Evolutionary conservation across 2,113 vertebrate genomes (phyloP), one percentile per base, ranked within the genome.

Genomic region (Oxyruncus cristatus): DNA sequence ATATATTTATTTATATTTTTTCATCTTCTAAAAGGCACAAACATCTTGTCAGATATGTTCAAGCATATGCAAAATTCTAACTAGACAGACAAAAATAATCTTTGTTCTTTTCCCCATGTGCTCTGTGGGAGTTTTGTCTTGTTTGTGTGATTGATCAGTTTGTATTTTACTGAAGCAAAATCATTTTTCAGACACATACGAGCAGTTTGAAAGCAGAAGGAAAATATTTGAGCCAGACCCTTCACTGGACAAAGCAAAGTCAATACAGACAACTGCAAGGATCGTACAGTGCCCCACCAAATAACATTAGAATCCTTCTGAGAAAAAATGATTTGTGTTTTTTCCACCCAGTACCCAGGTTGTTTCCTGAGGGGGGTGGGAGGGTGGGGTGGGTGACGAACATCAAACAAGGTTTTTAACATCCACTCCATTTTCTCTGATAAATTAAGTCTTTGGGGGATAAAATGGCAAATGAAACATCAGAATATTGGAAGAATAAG

Each of bases 141-240:
- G 92, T 97, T 97, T 95, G 82, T 88, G 77, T 95, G 96, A 97
- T 96, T 95, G 96, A 97, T 97, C 94, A 96, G 92, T 97, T 96
- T 95, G 88, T 58, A 96, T 72, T 93, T 85, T 92, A 93, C 73
- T 96, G 93, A 62, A 96, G 91, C 52, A 97, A 95, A 97, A 83
- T 72, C n/a, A 86, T 91, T 96, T 96, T 94, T 96, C 89, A 96
- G 92, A 90, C 53, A 63, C 6, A 80, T 27, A 59, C 21, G 33
- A 2, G 9, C 80, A 63, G 21, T 55, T 80, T 77, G 63, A 94
- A 89, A 91, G 71, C 53, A 92, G 67, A 96, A 46, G 32, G 84
- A 74, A 62, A 88, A 50, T 76, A 88, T 65, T 13, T 66, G 52
- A 70, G 55, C 14, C 28, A 79, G 41, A 84, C 30, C 28, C 88